Conservation (phyloP, 2,888 invertebrate genomes). For the Catotricha subobsoleta region DNA sequence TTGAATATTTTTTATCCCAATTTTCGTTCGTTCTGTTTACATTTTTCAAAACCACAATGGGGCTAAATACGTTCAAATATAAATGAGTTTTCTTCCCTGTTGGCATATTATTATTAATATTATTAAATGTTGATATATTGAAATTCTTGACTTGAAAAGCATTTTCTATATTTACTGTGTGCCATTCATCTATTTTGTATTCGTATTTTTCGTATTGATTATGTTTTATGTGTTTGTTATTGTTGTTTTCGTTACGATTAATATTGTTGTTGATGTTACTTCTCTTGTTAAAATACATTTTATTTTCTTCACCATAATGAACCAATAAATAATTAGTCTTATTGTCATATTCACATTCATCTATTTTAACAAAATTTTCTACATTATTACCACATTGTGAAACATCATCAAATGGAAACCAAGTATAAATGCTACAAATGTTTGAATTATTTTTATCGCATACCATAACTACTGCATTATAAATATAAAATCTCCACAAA, state of each 20-base stretch:
- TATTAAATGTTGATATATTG: too few species aligned
- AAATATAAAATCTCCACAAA: conserved; percentile 9
- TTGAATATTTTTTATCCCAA: neutral
- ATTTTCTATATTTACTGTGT: neutral
- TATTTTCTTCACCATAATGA: neutral
- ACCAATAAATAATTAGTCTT: conserved; percentile 3
- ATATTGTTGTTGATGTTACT: neutral
- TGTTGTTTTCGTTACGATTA: too few species aligned
- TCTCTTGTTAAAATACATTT: neutral
- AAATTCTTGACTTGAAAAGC: neutral
- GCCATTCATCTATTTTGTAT: too few species aligned
- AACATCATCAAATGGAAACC: conserved; percentile 8
- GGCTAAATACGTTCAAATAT: neutral
- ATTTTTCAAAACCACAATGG: neutral
- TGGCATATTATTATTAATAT: neutral
- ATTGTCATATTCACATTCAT: conserved; percentile 6
- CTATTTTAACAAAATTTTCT: conserved; percentile 7
- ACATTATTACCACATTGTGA: conserved; percentile 8
- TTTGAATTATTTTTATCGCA: conserved; percentile 1
- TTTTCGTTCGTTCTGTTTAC: neutral
- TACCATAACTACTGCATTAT: conserved; percentile 8
- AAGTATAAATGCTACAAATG: conserved; percentile 7
- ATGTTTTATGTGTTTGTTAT: too few species aligned
- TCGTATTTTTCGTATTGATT: too few species aligned
- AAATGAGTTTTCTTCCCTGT: neutral